These are phyloP conservation scores for Adelosebastes latens DNA, from an alignment of 2,797 vertebrate species.

Conservation along the genomic window DNA sequence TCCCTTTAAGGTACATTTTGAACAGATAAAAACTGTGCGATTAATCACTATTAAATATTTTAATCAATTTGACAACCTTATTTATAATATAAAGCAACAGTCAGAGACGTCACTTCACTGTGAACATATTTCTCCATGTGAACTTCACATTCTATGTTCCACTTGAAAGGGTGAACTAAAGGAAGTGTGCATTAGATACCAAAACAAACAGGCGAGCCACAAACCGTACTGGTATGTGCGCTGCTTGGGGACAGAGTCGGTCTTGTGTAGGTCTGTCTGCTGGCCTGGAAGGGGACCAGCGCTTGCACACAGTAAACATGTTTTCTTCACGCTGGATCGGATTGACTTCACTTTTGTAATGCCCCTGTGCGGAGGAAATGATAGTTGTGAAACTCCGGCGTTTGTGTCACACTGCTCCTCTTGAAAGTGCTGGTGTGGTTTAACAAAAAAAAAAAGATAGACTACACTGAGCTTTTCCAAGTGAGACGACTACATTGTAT, in stretches of 20 bases:
- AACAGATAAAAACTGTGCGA: neutral
- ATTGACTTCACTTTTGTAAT: constrained; percentile 50
- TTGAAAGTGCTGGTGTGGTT: constrained; percentile 18
- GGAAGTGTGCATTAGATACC: constrained; percentile 86
- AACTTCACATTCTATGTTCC: constrained; percentile 45
- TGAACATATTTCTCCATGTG: constrained; percentile 32
- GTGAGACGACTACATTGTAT: constrained; percentile 44
- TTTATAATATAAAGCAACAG: constrained; percentile 8
- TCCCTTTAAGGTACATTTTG: neutral
- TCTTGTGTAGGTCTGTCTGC: constrained; percentile 76
- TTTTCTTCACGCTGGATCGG: constrained; percentile 43
- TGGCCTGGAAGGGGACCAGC: constrained; percentile 54
- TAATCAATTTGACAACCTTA: neutral
- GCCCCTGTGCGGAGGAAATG: constrained; percentile 19
- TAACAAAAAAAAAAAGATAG: neutral
- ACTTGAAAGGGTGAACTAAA: constrained; percentile 72
- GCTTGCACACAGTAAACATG: constrained; percentile 66
- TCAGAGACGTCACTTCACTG: constrained; percentile 29
- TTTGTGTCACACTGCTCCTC: constrained; percentile 37
- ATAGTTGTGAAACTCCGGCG: constrained; percentile 38
- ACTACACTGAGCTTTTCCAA: constrained; percentile 33
- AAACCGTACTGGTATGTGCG: constrained; percentile 81
- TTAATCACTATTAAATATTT: neutral
- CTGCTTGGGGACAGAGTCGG: constrained; percentile 75
- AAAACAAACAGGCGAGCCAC: constrained; percentile 85